These are phyloP conservation scores for Babyrousa celebensis DNA, from an alignment of 2,797 vertebrate species.

Conservation along the genomic window DNA sequence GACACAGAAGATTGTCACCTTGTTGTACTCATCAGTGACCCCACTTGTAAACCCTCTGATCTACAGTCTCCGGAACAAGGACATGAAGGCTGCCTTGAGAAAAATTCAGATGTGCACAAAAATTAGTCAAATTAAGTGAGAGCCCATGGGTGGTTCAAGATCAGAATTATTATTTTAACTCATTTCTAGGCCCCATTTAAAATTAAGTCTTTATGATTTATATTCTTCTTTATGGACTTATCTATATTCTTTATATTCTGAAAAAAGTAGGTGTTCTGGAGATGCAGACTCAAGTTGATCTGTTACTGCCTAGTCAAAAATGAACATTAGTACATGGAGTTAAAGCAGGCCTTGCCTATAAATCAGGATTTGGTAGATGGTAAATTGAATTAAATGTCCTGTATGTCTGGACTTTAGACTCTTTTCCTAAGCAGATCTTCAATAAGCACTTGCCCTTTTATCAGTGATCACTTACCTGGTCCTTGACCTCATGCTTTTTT, in stretches of 20 bases:
- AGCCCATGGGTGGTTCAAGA: not conserved
- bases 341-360: not conserved
- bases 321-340: not conserved
- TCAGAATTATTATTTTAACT: not conserved
- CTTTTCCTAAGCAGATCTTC: not conserved
- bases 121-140: not conserved
- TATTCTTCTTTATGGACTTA: too few species aligned
- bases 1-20: conserved; percentile 71
- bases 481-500: not conserved
- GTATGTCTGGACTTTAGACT: not conserved
- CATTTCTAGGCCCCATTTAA: not conserved
- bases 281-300: not conserved
- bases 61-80: conserved; percentile 75
- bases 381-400: not conserved
- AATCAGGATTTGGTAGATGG: not conserved
- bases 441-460: not conserved
- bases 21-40: conserved; percentile 71
- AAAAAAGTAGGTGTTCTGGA: not conserved
- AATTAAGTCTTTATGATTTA: too few species aligned
- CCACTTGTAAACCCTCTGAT: conserved; percentile 76
- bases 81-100: conserved; percentile 70
- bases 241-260: too few species aligned
- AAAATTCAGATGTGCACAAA: conserved; percentile 54
- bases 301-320: not conserved
- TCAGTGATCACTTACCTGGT: not conserved